A percentile compares a stretch with the other conserved stretches of the same genome.
Conservation (phyloP, 2,113 vertebrate genomes). For the Sander lucioperca region DNA sequence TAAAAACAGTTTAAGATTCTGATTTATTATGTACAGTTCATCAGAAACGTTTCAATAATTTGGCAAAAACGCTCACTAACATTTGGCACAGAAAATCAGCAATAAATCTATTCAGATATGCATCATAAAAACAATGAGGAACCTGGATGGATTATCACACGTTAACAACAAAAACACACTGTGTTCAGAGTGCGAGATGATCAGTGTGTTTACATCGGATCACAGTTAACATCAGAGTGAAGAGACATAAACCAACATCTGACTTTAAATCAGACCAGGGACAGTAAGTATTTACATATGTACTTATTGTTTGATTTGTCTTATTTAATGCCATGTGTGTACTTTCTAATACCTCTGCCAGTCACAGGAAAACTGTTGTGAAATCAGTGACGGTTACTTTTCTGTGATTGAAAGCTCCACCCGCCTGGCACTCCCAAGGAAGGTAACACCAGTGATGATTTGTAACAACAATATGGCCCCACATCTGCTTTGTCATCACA, state of each 20-base stretch:
- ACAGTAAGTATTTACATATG: slow-evolving; percentile 57
- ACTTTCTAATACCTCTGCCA: not conserved
- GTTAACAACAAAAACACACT: slow-evolving; percentile 15
- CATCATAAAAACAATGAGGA: slow-evolving; percentile 52
- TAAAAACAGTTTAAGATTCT: slow-evolving; percentile 33
- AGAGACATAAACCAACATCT: slow-evolving; percentile 36
- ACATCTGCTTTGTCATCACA: not conserved
- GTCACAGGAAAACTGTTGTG: not conserved
- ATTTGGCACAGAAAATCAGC: slow-evolving; percentile 69
- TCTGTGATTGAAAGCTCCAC: not conserved
- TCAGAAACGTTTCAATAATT: slow-evolving; percentile 58
- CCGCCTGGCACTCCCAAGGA: not conserved
- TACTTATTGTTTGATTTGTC: not conserved
- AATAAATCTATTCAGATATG: slow-evolving; percentile 57
- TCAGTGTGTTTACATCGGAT: slow-evolving; percentile 44
- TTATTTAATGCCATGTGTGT: not conserved
- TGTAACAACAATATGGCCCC: slow-evolving; percentile 25
- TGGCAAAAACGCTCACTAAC: slow-evolving; percentile 71
- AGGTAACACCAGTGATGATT: not conserved
- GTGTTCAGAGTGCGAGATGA: slow-evolving; percentile 33
- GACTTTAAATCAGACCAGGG: slow-evolving; percentile 19
- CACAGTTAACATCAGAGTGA: slow-evolving; percentile 55
- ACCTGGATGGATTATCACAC: slow-evolving; percentile 29
- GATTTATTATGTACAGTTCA: slow-evolving; percentile 70
- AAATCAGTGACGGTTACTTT: not conserved